Base-by-base conservation (phyloP, 2,797 vertebrate species). In the Myotis pilosus region DNA sequence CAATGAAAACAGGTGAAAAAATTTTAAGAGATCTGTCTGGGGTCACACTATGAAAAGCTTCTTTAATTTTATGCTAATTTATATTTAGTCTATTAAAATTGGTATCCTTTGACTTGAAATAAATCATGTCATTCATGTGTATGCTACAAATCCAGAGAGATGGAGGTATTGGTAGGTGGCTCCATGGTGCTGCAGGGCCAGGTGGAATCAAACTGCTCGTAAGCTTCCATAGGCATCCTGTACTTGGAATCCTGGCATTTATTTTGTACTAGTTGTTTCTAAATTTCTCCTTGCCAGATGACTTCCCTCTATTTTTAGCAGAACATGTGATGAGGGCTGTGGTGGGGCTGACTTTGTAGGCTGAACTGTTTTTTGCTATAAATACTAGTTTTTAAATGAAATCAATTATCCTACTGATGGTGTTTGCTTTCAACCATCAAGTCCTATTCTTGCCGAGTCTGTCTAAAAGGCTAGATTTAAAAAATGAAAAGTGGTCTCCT, bases 1-100 rank as follows among this genome's bases (percentile, higher is more conserved):
- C 44, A 86, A 15, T 64, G 76, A 75, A 57, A 51, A 88, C 3
- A 92, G 23, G 12, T 20, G 87, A 71, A 85, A 28, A 75, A 96
- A 78, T 16, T 49, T 38, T 51, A 90, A 72, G 36, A 49, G 55
- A 44, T 23, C 8, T 30, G 44, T 28, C 12, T 30, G 36, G 9
- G 19, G 71, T 79, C 38, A 66, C 7, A 69, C 5, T 64, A 79
- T 76, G 23, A 81, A 83, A 80, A 72, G 22, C 12, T 62, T n/a
- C 23, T 62, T 66, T 51, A 78, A 76, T 51, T 90, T 66, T 51
- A 38, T 55, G 44, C 1, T 66, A 69, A 69, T 17, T 57, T 20
- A 64, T 88, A 88, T 74, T 41, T 74, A 49, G 0, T 36, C 72
- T 90, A 68, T 89, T 94, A 82, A 92, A 92, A 72, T 20, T 15